Evolutionary conservation across 1,140 invertebrate species (phyloP).

Genomic region (Solen grandis): DNA sequence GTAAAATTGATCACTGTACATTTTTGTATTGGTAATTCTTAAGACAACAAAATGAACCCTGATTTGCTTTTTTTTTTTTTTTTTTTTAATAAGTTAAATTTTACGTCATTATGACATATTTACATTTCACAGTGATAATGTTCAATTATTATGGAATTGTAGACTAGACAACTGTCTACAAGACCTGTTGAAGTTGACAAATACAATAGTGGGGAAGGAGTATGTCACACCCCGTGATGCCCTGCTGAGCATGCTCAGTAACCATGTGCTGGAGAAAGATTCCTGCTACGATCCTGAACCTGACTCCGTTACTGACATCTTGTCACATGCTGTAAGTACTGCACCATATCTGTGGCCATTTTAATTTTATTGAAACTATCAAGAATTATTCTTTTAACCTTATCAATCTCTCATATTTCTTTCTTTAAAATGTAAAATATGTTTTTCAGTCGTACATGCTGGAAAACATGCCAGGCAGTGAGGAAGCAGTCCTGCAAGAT

Average conservation of each 20-base stretch:
- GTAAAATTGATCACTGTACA: no score
- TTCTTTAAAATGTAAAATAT: no score
- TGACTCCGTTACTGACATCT: slow-evolving; percentile 73
- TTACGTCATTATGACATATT: no score
- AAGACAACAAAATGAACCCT: neutral
- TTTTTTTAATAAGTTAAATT: neutral
- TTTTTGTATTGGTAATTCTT: neutral
- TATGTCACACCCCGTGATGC: slow-evolving; percentile 73
- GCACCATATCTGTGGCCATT: no score
- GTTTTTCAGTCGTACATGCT: slow-evolving; percentile 62
- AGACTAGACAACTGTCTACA: slow-evolving; percentile 71
- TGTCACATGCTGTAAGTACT: slow-evolving; percentile 70
- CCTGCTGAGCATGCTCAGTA: slow-evolving; percentile 70
- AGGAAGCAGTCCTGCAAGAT: slow-evolving; percentile 74
- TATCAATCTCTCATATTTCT: neutral
- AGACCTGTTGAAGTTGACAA: slow-evolving; percentile 68
- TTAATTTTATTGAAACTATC: no score
- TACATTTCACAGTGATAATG: neutral
- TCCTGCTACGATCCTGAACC: slow-evolving; percentile 77
- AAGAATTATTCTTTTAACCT: neutral
- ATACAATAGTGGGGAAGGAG: slow-evolving; percentile 70
- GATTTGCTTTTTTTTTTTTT: no score
- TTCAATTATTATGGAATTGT: slow-evolving; percentile 27
- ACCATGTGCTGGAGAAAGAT: slow-evolving; percentile 75
- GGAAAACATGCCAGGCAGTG: slow-evolving; percentile 73